Evolutionary conservation across 2,888 invertebrate genomes (phyloP).

Genomic region (Stenichneumon culpator): DNA sequence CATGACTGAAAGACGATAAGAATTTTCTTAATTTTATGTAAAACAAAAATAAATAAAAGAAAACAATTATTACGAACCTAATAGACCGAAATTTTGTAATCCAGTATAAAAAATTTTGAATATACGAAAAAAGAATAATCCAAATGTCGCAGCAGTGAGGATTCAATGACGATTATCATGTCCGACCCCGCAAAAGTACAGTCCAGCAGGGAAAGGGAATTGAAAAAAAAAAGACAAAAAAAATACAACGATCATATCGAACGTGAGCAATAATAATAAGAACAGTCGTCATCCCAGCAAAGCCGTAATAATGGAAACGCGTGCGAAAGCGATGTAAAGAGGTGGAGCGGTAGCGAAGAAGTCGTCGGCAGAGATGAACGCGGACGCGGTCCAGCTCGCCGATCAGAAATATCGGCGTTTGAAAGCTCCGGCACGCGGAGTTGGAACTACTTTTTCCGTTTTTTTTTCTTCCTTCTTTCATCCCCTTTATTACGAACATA

Average conservation of each 20-base stretch:
- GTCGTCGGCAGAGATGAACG: background rate
- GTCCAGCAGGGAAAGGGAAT: background rate
- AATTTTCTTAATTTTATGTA: no score
- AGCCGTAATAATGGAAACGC: background rate
- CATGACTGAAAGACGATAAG: no score
- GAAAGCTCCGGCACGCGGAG: background rate
- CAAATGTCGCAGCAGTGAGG: no score
- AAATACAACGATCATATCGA: background rate
- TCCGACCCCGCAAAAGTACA: background rate
- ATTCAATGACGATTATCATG: background rate
- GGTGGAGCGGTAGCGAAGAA: conserved; percentile 7
- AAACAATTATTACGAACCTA: no score
- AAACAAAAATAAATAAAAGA: no score
- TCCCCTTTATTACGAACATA: background rate
- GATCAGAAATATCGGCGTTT: conserved; percentile 32
- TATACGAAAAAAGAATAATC: no score
- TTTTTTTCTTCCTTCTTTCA: background rate
- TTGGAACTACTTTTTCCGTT: background rate
- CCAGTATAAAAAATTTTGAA: no score
- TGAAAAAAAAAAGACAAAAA: background rate
- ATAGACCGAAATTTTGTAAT: no score
- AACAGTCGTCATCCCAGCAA: background rate
- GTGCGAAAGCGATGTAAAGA: background rate
- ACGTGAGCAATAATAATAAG: background rate
- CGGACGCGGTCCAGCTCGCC: background rate